Evolutionary conservation across 2,888 invertebrate species (phyloP).

Genomic region (Euzophera pinguis): DNA sequence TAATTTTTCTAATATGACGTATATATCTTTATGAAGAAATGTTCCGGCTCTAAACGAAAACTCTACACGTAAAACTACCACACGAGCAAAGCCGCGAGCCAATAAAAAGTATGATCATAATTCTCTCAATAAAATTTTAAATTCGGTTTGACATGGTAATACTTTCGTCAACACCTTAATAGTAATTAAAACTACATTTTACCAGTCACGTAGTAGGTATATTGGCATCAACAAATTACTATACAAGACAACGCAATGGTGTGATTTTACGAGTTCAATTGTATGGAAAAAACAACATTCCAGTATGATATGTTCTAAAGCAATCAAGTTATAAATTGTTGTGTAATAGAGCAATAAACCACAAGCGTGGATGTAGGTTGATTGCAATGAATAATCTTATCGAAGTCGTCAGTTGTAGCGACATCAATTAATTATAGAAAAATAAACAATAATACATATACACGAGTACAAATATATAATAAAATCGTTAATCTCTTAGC

Average conservation of each 20-base stretch:
- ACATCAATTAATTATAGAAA: neutral
- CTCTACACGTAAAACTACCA: no score
- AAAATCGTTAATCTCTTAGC: no score
- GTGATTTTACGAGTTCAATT: slow-evolving; percentile 20
- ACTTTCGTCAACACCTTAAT: neutral
- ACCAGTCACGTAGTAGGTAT: slow-evolving; percentile 3
- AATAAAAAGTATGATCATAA: no score
- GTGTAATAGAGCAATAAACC: slow-evolving; percentile 61
- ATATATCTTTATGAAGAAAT: no score
- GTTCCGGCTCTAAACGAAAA: no score
- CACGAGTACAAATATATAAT: no score
- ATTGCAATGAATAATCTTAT: slow-evolving; percentile 13
- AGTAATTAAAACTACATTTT: neutral
- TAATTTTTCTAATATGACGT: no score
- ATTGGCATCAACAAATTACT: neutral
- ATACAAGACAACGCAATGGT: neutral
- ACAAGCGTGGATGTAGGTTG: slow-evolving; percentile 19
- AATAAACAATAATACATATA: no score
- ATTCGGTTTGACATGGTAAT: neutral
- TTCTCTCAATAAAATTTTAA: no score
- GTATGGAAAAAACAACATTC: slow-evolving; percentile 46
- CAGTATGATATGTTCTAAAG: slow-evolving; percentile 23
- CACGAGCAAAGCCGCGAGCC: no score
- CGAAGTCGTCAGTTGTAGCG: neutral
- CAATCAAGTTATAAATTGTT: slow-evolving; percentile 45